Evolutionary conservation across 2,113 vertebrate species (phyloP).

Genomic region (Pseudopipra pipra): DNA sequence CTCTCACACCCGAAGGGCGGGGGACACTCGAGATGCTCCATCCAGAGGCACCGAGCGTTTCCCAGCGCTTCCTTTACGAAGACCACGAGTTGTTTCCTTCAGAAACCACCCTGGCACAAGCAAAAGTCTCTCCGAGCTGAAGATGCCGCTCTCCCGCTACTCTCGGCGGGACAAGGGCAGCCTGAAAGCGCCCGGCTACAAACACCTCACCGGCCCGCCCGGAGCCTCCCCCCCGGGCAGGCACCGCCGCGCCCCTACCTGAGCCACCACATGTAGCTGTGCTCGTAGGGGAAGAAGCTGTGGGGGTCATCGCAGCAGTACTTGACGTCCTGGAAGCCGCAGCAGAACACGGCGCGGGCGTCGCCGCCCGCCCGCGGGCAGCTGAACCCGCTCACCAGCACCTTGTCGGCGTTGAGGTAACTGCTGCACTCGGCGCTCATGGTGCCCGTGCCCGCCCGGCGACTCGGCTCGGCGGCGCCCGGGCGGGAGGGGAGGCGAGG

Average conservation of each 20-base stretch:
- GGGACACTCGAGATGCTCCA: background rate
- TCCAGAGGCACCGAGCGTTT: background rate
- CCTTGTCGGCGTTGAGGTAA: slow-evolving; percentile 80
- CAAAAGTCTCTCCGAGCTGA: background rate
- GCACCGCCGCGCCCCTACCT: slow-evolving; percentile 72
- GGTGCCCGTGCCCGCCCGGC: background rate
- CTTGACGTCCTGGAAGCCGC: slow-evolving; percentile 91
- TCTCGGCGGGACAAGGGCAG: background rate
- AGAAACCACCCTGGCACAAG: background rate
- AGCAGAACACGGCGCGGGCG: slow-evolving; percentile 81
- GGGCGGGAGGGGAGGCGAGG: background rate
- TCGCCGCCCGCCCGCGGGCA: slow-evolving; percentile 84
- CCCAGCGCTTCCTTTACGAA: background rate
- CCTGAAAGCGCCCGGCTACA: background rate
- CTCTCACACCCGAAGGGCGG: background rate
- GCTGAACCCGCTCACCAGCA: slow-evolving; percentile 80
- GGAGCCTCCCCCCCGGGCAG: background rate
- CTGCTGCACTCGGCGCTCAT: slow-evolving; percentile 86
- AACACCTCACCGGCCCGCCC: background rate
- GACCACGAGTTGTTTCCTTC: background rate
- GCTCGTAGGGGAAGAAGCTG: slow-evolving; percentile 91
- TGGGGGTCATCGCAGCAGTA: slow-evolving; percentile 92
- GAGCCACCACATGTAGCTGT: slow-evolving; percentile 94
- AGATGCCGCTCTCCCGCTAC: background rate
- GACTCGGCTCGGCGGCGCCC: background rate